phyloP scores from a whole-genome alignment of 1,140 invertebrate species.

The Tetramorium simillimum region DNA sequence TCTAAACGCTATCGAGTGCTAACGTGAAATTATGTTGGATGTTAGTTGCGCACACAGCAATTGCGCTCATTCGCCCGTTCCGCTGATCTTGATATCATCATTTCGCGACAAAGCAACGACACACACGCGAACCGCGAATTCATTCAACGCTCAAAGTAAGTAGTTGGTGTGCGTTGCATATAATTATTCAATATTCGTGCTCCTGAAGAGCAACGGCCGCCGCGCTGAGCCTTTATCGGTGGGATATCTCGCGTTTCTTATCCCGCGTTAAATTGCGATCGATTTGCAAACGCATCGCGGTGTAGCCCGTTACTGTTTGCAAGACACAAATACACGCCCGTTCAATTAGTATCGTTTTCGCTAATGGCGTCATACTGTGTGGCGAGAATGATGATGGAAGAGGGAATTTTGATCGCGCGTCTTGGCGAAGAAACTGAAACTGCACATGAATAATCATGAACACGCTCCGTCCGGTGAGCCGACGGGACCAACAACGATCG shows the following conservation, averaged over 20 bases:
- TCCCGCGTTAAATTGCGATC: not conserved
- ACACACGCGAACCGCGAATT: conserved; percentile 31
- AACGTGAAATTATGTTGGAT: conserved; percentile 38
- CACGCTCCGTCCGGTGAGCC: conserved; percentile 14
- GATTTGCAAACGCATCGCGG: not conserved
- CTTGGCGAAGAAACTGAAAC: conserved; percentile 35
- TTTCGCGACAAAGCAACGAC: not conserved
- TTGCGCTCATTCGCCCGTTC: conserved; percentile 36
- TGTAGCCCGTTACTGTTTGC: not conserved
- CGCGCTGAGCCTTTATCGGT: not conserved
- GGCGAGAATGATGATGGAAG: conserved; percentile 11
- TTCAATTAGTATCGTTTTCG: conserved; percentile 53
- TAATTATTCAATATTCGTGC: conserved; percentile 10
- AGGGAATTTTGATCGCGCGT: conserved; percentile 39
- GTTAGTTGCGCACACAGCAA: conserved; percentile 5
- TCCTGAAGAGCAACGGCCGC: not conserved
- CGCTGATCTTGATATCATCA: conserved; percentile 47
- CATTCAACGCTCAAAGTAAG: not conserved
- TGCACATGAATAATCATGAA: conserved; percentile 58
- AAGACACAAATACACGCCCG: not conserved
- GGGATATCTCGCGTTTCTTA: not conserved
- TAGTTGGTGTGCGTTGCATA: conserved; percentile 1
- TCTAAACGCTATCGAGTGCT: conserved; percentile 27
- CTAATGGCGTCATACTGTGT: conserved; percentile 12
- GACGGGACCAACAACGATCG: conserved; percentile 40